These are phyloP conservation scores for Malurus alboscapulatus DNA, from an alignment of 2,113 vertebrate species.

Conservation along the genomic window DNA sequence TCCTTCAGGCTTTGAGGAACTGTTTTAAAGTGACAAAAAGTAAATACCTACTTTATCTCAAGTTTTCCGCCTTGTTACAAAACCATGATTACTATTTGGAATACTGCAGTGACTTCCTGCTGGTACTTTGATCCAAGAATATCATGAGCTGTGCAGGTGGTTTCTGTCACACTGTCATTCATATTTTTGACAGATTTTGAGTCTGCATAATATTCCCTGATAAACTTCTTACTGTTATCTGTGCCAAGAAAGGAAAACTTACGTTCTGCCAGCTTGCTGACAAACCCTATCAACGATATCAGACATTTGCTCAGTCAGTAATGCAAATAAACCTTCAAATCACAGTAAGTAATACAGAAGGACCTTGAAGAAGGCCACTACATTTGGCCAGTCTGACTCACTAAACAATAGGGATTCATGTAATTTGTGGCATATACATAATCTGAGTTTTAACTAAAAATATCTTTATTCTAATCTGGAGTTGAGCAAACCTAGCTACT, in stretches of 20 bases:
- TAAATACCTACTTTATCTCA: neutral
- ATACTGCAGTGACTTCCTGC: constrained; percentile 30
- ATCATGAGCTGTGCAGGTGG: constrained; percentile 54
- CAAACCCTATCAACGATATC: constrained; percentile 5
- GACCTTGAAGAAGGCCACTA: neutral
- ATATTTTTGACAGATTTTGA: constrained; percentile 57
- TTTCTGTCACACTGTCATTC: constrained; percentile 55
- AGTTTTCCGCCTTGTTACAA: constrained; percentile 25
- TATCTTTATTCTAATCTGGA: neutral
- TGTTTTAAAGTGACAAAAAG: neutral
- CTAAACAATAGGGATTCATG: neutral
- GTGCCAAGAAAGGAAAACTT: constrained; percentile 47
- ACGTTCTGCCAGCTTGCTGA: constrained; percentile 49
- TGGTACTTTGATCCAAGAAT: constrained; percentile 45
- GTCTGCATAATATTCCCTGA: constrained; percentile 49
- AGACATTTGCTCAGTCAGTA: constrained; percentile 24
- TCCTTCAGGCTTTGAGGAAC: neutral
- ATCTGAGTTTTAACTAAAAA: neutral
- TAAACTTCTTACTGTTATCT: constrained; percentile 44
- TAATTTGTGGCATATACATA: neutral
- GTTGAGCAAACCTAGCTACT: neutral
- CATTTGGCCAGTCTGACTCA: neutral
- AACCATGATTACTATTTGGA: constrained; percentile 19
- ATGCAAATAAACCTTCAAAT: constrained; percentile 26
- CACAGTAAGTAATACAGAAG: neutral